Conservation (phyloP, 2,113 vertebrate species). For the Aegotheles bennettii region DNA sequence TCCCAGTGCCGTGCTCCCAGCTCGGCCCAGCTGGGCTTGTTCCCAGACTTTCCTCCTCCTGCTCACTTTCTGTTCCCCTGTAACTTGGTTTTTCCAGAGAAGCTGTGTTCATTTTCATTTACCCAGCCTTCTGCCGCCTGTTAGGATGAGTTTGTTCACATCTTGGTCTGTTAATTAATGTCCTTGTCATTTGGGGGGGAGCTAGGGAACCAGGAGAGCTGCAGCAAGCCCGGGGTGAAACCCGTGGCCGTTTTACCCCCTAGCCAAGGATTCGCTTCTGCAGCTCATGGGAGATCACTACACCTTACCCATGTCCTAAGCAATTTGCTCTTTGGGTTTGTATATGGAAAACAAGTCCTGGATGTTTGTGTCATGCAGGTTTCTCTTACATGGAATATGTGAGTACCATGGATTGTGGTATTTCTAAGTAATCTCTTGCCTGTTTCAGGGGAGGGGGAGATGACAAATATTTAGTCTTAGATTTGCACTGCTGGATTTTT, state of each 20-base stretch:
- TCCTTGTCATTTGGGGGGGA: neutral
- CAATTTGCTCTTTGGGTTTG: constrained; percentile 10
- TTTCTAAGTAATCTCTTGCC: constrained; percentile 68
- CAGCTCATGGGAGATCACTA: neutral
- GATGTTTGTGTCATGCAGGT: constrained; percentile 51
- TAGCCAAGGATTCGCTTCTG: neutral
- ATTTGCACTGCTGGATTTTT: constrained; percentile 74
- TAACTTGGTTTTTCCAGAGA: neutral
- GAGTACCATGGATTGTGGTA: constrained; percentile 64
- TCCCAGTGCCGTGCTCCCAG: neutral
- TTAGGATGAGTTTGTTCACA: neutral
- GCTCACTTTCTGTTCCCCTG: neutral
- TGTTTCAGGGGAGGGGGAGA: constrained; percentile 57
- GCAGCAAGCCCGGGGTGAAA: neutral
- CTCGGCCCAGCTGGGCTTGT: neutral
- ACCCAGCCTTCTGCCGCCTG: neutral
- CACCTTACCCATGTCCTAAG: constrained; percentile 28
- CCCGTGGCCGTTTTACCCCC: neutral
- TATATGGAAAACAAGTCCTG: neutral
- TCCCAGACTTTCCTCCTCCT: neutral
- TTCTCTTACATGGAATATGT: constrained; percentile 60
- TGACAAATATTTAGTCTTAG: constrained; percentile 72
- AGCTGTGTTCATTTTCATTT: neutral
- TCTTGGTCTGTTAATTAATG: neutral
- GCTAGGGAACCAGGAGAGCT: neutral